Evolutionary conservation across 2,888 invertebrate genomes (phyloP).

Genomic region (Serrognathus titanus): DNA sequence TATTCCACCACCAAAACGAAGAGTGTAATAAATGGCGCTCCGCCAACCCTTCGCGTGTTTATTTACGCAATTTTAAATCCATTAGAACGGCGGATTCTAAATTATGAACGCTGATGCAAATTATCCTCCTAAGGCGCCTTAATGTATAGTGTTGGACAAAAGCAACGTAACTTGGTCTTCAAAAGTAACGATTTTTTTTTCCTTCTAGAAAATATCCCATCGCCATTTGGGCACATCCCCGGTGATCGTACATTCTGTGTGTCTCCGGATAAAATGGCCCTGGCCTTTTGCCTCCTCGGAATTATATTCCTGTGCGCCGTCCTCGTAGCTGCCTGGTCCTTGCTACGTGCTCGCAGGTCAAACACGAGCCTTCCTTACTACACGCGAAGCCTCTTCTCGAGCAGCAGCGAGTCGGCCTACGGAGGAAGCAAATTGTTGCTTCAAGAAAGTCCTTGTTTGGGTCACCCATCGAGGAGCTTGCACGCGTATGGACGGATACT

Average conservation of each 20-base stretch:
- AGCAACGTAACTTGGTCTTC: no score
- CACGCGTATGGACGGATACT: constrained; percentile 27
- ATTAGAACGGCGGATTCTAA: no score
- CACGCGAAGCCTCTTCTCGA: constrained; percentile 61
- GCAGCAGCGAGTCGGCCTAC: constrained; percentile 58
- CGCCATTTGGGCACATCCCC: constrained; percentile 45
- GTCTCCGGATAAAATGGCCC: constrained; percentile 72
- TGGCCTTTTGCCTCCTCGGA: constrained; percentile 70
- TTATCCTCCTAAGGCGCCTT: no score
- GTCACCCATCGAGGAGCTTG: constrained; percentile 41
- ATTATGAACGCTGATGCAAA: no score
- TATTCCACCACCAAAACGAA: no score
- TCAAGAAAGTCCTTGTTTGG: constrained; percentile 60
- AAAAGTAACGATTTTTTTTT: neutral
- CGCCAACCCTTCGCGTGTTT: no score
- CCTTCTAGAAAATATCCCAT: constrained; percentile 8
- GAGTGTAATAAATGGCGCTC: no score
- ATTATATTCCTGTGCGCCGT: constrained; percentile 70
- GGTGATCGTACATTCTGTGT: constrained; percentile 67
- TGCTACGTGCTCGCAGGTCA: constrained; percentile 60
- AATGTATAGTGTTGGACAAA: no score
- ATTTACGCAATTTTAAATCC: no score
- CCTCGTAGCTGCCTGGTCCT: constrained; percentile 64
- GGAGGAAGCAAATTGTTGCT: constrained; percentile 59
- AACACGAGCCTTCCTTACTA: constrained; percentile 56